Percentiles rank a stretch among this genome's conserved stretches.
phyloP scores from a whole-genome alignment of 2,797 vertebrate species.

The Peromyscus aztecus region DNA sequence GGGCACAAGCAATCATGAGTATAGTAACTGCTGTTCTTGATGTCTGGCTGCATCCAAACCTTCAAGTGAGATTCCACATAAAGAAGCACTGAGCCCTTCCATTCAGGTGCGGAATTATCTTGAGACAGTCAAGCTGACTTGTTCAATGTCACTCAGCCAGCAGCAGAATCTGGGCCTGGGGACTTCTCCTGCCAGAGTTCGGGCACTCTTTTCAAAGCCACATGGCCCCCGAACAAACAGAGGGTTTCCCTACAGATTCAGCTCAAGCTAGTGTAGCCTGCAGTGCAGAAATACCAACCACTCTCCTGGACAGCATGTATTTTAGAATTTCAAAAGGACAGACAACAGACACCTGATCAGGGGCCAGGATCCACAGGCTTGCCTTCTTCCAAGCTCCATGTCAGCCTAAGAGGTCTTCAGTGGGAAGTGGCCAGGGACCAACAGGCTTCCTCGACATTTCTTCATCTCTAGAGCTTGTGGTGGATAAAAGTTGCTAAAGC shows the following conservation, averaged over 20 bases:
- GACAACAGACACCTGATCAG: not conserved
- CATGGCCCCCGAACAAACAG: not conserved
- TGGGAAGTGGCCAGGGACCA: not conserved
- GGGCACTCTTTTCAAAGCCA: slow-evolving; percentile 7
- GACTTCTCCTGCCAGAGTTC: not conserved
- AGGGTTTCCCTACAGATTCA: not conserved
- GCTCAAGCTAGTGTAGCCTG: not conserved
- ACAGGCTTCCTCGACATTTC: not conserved
- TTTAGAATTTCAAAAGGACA: not conserved
- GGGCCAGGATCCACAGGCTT: not conserved
- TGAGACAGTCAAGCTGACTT: not conserved
- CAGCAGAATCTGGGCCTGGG: not conserved
- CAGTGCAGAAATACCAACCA: not conserved
- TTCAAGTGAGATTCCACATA: not conserved
- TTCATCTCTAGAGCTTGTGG: not conserved
- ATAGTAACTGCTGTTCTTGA: not conserved
- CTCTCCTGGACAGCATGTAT: not conserved
- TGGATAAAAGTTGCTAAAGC: not conserved
- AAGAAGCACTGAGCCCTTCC: not conserved
- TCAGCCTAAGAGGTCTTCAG: not conserved
- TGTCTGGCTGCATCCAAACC: not conserved
- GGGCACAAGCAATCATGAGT: not conserved
- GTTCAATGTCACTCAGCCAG: not conserved
- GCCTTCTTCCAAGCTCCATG: not conserved
- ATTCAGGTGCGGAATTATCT: not conserved